These are phyloP conservation scores for Hirudo medicinalis DNA, from an alignment of 1,140 invertebrate species.

Conservation along the genomic window DNA sequence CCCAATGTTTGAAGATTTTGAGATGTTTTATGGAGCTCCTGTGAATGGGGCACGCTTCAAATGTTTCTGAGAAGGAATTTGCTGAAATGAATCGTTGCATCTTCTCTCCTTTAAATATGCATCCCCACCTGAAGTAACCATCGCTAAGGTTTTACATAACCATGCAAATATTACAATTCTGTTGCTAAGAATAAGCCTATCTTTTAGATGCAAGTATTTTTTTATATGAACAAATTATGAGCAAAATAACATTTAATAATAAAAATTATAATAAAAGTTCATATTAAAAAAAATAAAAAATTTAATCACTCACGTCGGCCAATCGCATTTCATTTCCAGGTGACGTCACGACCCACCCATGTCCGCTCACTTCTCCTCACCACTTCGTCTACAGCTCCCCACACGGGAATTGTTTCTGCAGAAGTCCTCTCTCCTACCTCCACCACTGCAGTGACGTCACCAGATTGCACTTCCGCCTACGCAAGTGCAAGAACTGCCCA, in stretches of 20 bases:
- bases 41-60: too few species aligned
- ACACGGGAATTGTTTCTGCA: constrained; percentile 4
- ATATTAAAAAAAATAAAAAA: background rate
- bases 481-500: constrained; percentile 13
- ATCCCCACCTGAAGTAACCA: too few species aligned
- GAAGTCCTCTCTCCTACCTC: constrained; percentile 13
- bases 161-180: too few species aligned
- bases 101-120: too few species aligned
- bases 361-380: background rate
- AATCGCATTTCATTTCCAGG: background rate
- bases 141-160: too few species aligned
- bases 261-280: background rate
- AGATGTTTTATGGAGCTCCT: too few species aligned
- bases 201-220: too few species aligned
- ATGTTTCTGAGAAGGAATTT: too few species aligned
- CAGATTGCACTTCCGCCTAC: background rate
- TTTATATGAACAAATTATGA: background rate
- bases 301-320: background rate
- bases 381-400: background rate
- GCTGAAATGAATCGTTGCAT: too few species aligned
- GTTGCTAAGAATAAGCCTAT: too few species aligned
- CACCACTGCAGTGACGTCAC: constrained; percentile 7
- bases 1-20: too few species aligned
- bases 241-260: constrained; percentile 1
- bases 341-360: background rate